phyloP scores from a whole-genome alignment of 2,797 vertebrate genomes.

The Argyrosomus regius region DNA sequence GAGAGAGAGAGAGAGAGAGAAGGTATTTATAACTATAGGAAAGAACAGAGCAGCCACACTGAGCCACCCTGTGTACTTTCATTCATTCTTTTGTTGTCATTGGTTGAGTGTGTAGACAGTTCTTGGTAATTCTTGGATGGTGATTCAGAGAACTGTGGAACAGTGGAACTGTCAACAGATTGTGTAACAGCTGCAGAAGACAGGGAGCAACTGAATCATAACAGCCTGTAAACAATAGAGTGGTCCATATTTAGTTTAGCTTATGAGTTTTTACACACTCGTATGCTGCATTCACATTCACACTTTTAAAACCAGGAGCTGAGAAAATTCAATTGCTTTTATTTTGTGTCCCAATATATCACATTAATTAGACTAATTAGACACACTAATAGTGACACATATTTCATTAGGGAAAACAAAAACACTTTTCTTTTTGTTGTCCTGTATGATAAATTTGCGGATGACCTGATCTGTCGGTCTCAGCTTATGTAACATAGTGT shows the following conservation, averaged over 20 bases:
- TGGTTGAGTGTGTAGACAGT: neutral
- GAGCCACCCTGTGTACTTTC: neutral
- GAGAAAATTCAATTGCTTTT: neutral
- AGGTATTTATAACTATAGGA: neutral
- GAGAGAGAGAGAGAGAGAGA: neutral
- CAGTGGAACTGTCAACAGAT: constrained; percentile 30
- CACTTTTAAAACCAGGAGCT: neutral
- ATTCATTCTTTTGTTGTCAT: neutral
- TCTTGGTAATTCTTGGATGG: constrained; percentile 11
- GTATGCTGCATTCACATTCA: neutral
- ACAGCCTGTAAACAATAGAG: neutral
- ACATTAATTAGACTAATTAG: neutral
- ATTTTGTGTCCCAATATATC: neutral
- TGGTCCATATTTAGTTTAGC: neutral
- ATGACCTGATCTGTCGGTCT: neutral
- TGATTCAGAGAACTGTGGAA: constrained; percentile 31
- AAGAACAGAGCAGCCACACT: constrained; percentile 5
- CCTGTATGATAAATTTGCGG: neutral
- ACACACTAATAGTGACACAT: neutral
- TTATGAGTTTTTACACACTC: neutral
- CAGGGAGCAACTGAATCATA: neutral
- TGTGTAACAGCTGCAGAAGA: constrained; percentile 35
- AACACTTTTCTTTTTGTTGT: neutral
- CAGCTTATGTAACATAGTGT: neutral
- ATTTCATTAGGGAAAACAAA: neutral